Conservation (phyloP, 2,888 invertebrate genomes). For the Nematopogon swammerdamellus region DNA sequence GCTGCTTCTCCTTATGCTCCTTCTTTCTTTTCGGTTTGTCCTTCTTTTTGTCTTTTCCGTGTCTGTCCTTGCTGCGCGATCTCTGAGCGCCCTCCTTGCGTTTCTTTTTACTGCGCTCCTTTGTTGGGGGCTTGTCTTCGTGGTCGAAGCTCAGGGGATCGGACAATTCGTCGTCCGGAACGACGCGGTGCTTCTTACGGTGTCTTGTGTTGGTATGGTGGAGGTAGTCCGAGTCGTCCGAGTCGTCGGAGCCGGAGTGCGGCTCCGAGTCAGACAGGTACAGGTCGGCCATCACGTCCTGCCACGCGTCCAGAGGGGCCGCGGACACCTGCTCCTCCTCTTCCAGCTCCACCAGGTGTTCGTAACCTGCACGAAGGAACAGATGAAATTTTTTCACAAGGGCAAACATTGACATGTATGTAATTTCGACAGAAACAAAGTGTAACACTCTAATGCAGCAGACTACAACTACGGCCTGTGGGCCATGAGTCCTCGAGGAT, state of each 20-base stretch:
- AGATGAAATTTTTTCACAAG: not conserved
- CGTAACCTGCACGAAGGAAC: slow-evolving; percentile 30
- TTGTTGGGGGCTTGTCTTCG: slow-evolving; percentile 11
- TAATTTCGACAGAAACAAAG: too few relatives aligned
- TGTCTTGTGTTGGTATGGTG: not conserved
- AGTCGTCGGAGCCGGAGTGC: slow-evolving; percentile 21
- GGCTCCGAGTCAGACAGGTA: slow-evolving; percentile 11
- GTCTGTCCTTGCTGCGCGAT: slow-evolving; percentile 5
- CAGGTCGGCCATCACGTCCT: slow-evolving; percentile 18
- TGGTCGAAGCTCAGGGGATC: slow-evolving; percentile 30
- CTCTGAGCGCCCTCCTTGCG: slow-evolving; percentile 18
- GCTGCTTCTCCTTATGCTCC: slow-evolving; percentile 1
- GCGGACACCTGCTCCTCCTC: slow-evolving; percentile 23
- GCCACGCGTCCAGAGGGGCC: slow-evolving; percentile 15
- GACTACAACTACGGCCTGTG: too few relatives aligned
- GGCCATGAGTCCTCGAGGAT: too few relatives aligned
- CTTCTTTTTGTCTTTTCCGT: slow-evolving; percentile 6
- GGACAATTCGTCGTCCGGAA: slow-evolving; percentile 17
- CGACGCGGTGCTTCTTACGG: not conserved
- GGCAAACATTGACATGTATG: not conserved
- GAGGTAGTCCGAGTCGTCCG: slow-evolving; percentile 19
- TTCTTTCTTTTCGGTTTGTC: not conserved
- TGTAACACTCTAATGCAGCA: too few relatives aligned
- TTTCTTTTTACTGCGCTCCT: slow-evolving; percentile 1
- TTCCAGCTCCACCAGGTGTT: slow-evolving; percentile 38